These are phyloP conservation scores for Phoeniculus purpureus DNA, from an alignment of 2,797 vertebrate species.

Conservation along the genomic window DNA sequence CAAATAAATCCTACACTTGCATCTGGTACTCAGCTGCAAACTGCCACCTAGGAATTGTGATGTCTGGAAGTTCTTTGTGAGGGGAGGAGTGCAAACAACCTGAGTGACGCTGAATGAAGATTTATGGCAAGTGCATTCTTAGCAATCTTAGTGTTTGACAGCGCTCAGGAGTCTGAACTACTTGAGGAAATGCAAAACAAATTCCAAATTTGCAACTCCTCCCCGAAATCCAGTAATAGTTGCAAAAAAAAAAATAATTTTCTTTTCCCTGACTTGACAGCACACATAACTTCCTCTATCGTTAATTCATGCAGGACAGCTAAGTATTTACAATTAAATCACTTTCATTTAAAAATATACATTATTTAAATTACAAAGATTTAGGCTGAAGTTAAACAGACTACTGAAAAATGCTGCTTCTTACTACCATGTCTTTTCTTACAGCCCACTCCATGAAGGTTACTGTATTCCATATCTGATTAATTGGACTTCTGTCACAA, in stretches of 20 bases:
- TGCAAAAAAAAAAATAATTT: conserved; percentile 1
- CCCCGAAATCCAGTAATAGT: not conserved
- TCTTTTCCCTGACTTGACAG: not conserved
- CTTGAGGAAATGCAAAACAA: not conserved
- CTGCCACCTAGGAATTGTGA: not conserved
- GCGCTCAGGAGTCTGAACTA: not conserved
- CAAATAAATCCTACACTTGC: not conserved
- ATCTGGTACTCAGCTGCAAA: not conserved
- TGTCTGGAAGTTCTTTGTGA: not conserved
- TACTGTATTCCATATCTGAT: conserved; percentile 22
- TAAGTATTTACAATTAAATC: conserved; percentile 37
- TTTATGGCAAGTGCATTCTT: not conserved
- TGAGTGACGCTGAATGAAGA: not conserved
- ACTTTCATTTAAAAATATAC: conserved; percentile 15
- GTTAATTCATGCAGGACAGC: not conserved
- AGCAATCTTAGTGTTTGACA: not conserved
- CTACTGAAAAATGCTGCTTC: conserved; percentile 47
- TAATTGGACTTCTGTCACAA: conserved; percentile 58
- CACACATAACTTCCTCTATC: not conserved
- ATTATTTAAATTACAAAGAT: conserved; percentile 38
- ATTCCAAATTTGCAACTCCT: not conserved
- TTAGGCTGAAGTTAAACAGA: conserved; percentile 41
- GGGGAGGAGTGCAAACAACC: not conserved
- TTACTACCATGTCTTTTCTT: conserved; percentile 25
- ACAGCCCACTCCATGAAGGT: conserved; percentile 6